Percentiles rank a stretch among this genome's conserved stretches.
Conservation (phyloP, 2,113 vertebrate species). For the Tachuris rubrigastra region DNA sequence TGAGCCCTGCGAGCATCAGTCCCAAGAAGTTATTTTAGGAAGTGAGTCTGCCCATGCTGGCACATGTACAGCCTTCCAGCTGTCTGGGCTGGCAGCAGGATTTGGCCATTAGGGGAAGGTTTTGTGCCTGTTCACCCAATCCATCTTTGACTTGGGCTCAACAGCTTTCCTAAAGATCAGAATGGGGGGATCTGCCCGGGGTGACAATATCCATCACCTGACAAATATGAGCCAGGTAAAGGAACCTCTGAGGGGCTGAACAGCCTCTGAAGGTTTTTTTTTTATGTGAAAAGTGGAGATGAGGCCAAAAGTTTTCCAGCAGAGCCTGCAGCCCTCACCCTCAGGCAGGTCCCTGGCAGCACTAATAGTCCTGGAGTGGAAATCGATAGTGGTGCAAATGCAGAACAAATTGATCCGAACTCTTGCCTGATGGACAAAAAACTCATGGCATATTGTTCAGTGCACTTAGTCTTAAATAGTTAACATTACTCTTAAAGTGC, state of each 20-base stretch:
- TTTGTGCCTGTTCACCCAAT: neutral
- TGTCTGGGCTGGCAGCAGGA: neutral
- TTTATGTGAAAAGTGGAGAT: fast-evolving
- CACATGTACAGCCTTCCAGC: neutral
- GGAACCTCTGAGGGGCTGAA: neutral
- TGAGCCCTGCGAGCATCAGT: neutral
- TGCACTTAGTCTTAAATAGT: neutral
- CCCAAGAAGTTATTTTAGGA: conserved; percentile 3
- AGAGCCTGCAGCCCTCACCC: neutral
- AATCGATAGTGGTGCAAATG: neutral
- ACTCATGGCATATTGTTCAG: fast-evolving
- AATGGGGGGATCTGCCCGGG: fast-evolving
- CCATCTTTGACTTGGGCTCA: neutral
- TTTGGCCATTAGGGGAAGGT: neutral
- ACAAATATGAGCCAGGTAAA: fast-evolving
- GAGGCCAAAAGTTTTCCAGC: neutral
- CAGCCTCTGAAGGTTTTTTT: neutral
- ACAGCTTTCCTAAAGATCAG: neutral
- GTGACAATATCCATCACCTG: fast-evolving
- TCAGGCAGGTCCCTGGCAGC: neutral
- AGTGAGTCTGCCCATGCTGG: neutral
- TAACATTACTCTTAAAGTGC: neutral
- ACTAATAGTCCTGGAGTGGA: neutral
- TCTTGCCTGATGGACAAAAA: neutral
- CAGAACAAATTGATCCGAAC: neutral